Base-by-base conservation (phyloP, 2,888 invertebrate genomes). In the Lacanobia wlatinum region DNA sequence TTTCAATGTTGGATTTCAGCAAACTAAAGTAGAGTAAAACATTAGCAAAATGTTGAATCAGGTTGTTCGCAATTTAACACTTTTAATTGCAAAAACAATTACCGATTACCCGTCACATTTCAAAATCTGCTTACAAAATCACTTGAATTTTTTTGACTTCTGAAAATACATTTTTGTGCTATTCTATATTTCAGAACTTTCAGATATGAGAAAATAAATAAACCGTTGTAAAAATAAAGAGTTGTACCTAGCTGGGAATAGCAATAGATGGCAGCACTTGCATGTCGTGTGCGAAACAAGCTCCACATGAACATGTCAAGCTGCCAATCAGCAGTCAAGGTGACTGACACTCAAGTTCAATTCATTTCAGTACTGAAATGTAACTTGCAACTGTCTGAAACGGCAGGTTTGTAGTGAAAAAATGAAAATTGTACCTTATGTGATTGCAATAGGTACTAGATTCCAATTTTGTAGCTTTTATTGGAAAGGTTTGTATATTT, bases 261-360 rank as follows among this genome's bases (percentile, higher is more conserved):
- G 18, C 56, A 40, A 46, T 53, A 75, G 69, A 73, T 69, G 68
- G 69, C 78, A 59, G 52, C 71, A 82, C 70, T 23, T 75, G 65
- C 60, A 64, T 60, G 53, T 60, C 43, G 46, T 53, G 21, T 53
- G 40, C 46, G 21, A 40, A 61, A 62, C 72, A 48, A 70, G 64
- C 46, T 53, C 16, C 64, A 62, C 43, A 67, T 66, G 79, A 75
- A 83, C 28, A 72, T 52, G 70, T 78, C 83, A 56, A 52, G n/a
- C 50, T 70, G 79, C 65, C 79, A 75, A 82, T 84, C 83, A 84
- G 65, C 50, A 55, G 64, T 70, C 78, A 82, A 65, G 59, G 16
- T 40, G 70, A 59, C 64, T 83, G 83, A 76, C 80, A 79, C 16
- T 69, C 70, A 67, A 73, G 70, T 75, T 67, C 67, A 65, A 72